Base-by-base conservation (phyloP, 2,113 vertebrate genomes). In the Crotalus helleri region DNA sequence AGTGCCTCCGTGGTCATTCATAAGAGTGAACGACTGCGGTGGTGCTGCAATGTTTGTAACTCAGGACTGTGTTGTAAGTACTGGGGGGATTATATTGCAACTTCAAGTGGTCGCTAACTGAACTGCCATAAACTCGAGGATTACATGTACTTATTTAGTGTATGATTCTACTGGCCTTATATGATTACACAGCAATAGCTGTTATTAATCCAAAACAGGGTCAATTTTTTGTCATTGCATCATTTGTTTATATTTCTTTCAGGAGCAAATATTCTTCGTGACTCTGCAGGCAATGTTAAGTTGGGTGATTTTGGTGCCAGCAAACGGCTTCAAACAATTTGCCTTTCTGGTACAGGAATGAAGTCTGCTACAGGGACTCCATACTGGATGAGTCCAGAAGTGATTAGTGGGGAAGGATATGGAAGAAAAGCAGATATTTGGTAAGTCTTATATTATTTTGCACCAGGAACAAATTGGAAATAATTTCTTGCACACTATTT, bases 321-420 rank as follows among this genome's bases (percentile, higher is more conserved):
- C 96, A 98, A 99, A 85, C 98, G 99, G 24, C 98, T 99, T 92
- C 99, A 99, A 97, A 99, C 99, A 4, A 99, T 99, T 97, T 99
- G 99, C 92, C 98, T 99, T 15, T 99, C 99, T 3, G 99, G 99
- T 89, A 99, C 99, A 0, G 99, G 99, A 93, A 99, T 99, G 97
- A 99, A 99, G 94, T 99, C 99, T 1, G 99, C 99, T 97, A 99
- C 98, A 1, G 99, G 99, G 93, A 99, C 99, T 11, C 99, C 99
- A 0, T 99, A 99, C 96, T 99, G 99, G 99, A 99, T 99, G 99
- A 99, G 99, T 93, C 99, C 99, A 0, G 99, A 99, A 95, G 99
- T 99, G 86, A 99, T 99, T 96, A 99, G 99, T 61, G 99, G 99
- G 85, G 99, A 99, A 97, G 99, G 99, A 17, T 99, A 99, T 0